A percentile compares a stretch with the other conserved stretches of the same genome.
Conservation (phyloP, 2,888 invertebrate genomes). For the Andricus curvator region DNA sequence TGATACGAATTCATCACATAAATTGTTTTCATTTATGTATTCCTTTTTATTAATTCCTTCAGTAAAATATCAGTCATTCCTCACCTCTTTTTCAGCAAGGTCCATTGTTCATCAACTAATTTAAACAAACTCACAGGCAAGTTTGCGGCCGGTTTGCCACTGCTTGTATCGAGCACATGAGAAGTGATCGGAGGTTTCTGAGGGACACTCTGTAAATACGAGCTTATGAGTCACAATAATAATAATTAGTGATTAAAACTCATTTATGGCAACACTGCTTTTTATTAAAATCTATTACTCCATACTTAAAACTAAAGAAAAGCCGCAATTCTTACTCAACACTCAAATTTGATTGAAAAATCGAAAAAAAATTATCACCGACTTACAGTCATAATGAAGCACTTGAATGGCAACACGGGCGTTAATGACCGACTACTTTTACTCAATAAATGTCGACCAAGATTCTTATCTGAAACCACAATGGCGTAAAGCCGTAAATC, state of each 20-base stretch:
- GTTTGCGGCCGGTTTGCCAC: slow-evolving; percentile 83
- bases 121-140: slow-evolving; percentile 84
- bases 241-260: not conserved
- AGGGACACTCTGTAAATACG: not conserved
- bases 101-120: slow-evolving; percentile 82
- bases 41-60: too few species aligned
- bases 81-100: slow-evolving; percentile 80
- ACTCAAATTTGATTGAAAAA: not conserved
- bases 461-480: not conserved
- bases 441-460: not conserved
- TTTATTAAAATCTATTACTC: not conserved
- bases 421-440: not conserved
- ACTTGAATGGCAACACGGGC: not conserved
- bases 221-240: slow-evolving; percentile 12
- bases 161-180: slow-evolving; percentile 86
- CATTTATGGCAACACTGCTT: not conserved
- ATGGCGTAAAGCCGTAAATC: too few species aligned
- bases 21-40: too few species aligned
- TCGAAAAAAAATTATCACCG: not conserved
- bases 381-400: not conserved
- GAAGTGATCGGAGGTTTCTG: slow-evolving; percentile 76
- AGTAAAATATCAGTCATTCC: not conserved
- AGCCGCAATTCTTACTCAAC: not conserved
- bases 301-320: not conserved
- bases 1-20: too few species aligned